phyloP scores from a whole-genome alignment of 2,888 invertebrate genomes.

The Ypsolopha sequella region DNA sequence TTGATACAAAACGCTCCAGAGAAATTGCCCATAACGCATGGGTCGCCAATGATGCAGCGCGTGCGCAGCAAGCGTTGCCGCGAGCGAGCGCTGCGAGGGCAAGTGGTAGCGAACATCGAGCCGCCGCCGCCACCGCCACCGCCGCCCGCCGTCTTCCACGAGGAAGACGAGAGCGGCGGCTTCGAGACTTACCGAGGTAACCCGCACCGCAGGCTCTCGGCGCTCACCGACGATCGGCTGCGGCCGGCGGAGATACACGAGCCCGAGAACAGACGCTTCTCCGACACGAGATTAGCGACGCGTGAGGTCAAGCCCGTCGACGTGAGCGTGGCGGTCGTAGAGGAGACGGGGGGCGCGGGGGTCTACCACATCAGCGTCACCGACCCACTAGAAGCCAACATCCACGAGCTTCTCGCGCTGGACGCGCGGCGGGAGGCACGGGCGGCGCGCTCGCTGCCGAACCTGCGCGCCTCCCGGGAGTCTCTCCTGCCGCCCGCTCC shows the following conservation, averaged over 20 bases:
- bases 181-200: constrained; percentile 59
- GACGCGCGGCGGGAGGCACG: constrained; percentile 62
- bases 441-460: constrained; percentile 73
- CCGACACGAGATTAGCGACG: constrained; percentile 42
- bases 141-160: constrained; percentile 44
- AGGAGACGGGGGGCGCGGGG: background rate
- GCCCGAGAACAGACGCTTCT: constrained; percentile 17
- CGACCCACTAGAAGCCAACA: constrained; percentile 57
- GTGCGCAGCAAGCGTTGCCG: constrained; percentile 43
- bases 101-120: constrained; percentile 76
- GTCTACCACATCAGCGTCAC: constrained; percentile 60
- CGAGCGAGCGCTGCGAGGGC: constrained; percentile 22
- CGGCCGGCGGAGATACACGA: constrained; percentile 15
- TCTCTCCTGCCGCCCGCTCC: constrained; percentile 61
- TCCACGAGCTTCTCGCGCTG: constrained; percentile 49
- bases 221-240: constrained; percentile 22
- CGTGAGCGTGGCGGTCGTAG: background rate
- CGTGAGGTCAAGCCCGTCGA: constrained; percentile 15
- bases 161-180: constrained; percentile 63
- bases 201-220: constrained; percentile 45
- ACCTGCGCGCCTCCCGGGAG: constrained; percentile 78
- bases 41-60: constrained; percentile 65
- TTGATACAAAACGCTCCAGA: constrained; percentile 94
- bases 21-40: constrained; percentile 75
- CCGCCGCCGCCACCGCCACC: constrained; percentile 30